phyloP scores from a whole-genome alignment of 2,888 invertebrate species.

The Tetragonula carbonaria region DNA sequence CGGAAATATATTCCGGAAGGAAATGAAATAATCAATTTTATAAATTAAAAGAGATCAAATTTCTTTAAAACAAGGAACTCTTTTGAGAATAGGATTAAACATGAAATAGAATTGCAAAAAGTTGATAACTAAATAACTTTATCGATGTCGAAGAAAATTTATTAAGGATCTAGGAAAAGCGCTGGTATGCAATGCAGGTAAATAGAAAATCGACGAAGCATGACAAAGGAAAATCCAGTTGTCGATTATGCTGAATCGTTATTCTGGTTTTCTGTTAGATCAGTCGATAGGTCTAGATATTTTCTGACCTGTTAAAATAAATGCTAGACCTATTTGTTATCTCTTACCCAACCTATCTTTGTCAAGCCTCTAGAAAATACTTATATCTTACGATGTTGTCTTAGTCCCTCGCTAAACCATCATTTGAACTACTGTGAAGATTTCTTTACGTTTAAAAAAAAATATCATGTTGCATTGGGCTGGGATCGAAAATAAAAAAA shows the following conservation, averaged over 20 bases:
- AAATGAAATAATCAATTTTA: too few species aligned
- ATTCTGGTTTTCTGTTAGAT: constrained; percentile 56
- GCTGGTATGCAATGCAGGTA: neutral
- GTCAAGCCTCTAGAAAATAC: constrained; percentile 58
- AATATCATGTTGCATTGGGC: neutral
- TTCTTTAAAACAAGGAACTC: too few species aligned
- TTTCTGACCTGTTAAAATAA: constrained; percentile 78
- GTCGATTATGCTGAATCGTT: constrained; percentile 42
- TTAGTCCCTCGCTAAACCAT: constrained; percentile 66
- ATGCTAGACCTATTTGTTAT: constrained; percentile 70
- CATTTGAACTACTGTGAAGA: constrained; percentile 33
- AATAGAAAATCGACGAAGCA: constrained; percentile 31
- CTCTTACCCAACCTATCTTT: constrained; percentile 65
- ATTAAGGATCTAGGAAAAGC: neutral
- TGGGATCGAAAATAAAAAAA: neutral
- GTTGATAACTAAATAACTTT: too few species aligned
- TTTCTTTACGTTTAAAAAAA: constrained; percentile 18
- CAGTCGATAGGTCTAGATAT: constrained; percentile 53
- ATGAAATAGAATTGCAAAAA: too few species aligned
- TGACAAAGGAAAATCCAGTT: constrained; percentile 52
- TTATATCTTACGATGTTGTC: constrained; percentile 63
- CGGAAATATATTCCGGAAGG: too few species aligned
- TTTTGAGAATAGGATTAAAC: too few species aligned
- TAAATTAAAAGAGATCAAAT: too few species aligned
- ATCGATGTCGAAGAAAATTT: too few species aligned